Base-by-base conservation (phyloP, 53 echinoderm and acorn worm species). In the Actinopyga echinites region DNA sequence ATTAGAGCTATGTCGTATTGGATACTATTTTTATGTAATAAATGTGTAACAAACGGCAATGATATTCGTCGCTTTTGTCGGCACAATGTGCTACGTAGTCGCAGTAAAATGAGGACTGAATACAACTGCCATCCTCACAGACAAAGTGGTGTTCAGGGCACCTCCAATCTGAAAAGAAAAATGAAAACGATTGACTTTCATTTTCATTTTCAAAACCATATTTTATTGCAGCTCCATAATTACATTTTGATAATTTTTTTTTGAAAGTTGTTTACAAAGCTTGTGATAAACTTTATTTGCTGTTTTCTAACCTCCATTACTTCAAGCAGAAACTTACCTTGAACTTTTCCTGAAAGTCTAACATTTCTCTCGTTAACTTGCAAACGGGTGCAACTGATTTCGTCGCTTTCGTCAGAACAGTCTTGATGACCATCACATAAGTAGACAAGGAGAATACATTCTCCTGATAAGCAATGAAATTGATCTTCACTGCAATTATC, bases 351-450 rank as follows among this genome's bases (percentile, higher is more conserved):
- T 5, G 2, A 8, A 40, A 40, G 10, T 40, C 0, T 40, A 40
- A 3, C 6, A 40, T 40, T 40, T 40, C 8, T 7, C 15, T 1
- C 17, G 0, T 49, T 49, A 49, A 13, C 49, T 37, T 40, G 2
- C 40, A 40, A 1, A 40, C 40, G 8, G 28, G 30, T 2, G 17
- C 65, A 65, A 30, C 30, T 20, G 9, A 32, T 42, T 58, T 95
- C 95, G 42, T 95, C 95, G 44, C 89, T 89, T 22, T 82, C 55
- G 59, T 95, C 95, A 42, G 36, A 25, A 79, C 95, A 95, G 79
- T 95, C 87, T 17, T 30, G n/a, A 12, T 31, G 78, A 7, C 82
- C 44, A 78, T 95, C 93, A 81, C 95, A 95, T 1, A 91, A 83
- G 68, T 85, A 91, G n/a, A 91, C 89, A 6, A 56, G 63, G 42